Evolutionary conservation across 2,888 invertebrate species (phyloP), one percentile per base, ranked within the genome.

Genomic region (Drosophila bunnanda): DNA sequence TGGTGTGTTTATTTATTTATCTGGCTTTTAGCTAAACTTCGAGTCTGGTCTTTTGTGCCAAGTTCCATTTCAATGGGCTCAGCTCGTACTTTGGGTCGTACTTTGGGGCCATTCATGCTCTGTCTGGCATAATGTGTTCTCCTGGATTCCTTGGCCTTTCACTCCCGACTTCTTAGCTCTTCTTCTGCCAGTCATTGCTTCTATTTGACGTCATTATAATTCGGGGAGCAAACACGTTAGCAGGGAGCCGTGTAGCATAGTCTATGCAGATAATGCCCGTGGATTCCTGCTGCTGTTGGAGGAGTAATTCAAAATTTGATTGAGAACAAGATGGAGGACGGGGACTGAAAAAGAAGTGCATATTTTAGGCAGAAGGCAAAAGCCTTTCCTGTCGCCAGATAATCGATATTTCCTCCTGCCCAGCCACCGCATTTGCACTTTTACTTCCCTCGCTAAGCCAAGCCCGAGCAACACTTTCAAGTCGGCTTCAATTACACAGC

Each of bases 21-120:
- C 86, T 80, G 80, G 75, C 79, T 85, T 85, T 83, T 88, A 74
- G 83, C 83, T 88, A 78, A 83, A 85, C 88, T 83, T 77, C 58
- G 57, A 80, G 83, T 83, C 80, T 85, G 74, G 77, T 79, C 82
- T 73, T 88, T 83, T 83, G 80, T 84, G 75, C 83, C 80, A 70
- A 75, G 66, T 88, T 76, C 64, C 77, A 76, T 82, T 86, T 84
- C 80, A 80, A 88, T 84, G 86, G 80, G 67, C 69, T 64, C 39
- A 46, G 76, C 78, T 60, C 38, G 61, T n/a, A n/a, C n/a, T n/a
- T n/a, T n/a, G n/a, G 32, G 38, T 38, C 44, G 43, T 43, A 52
- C 48, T 57, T 55, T 56, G 15, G 62, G 36, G 22, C 55, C 71
- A 85, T 83, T 82, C 82, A 82, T 77, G 74, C 61, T 53, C 78